Base-by-base conservation (phyloP, 37 sponge, comb jelly and placozoan genomes). In the Cliona cf. orientalis region DNA sequence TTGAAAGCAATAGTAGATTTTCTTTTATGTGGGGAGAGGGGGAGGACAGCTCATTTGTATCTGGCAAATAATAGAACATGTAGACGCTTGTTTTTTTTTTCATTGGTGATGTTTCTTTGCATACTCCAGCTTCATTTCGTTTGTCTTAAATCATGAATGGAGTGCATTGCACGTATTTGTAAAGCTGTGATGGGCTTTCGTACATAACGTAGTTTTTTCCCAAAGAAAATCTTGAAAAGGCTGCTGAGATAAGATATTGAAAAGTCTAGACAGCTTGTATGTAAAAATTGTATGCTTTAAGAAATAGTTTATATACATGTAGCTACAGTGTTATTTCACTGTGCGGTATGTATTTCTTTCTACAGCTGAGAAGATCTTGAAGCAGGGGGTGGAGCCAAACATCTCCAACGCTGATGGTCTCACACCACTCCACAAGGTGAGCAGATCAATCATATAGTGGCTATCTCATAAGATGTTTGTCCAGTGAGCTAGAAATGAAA, bases 361-460 rank as follows among this genome's bases (percentile, higher is more conserved):
- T 66, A 1, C 71, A 93, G 98, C 84, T 22, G 46, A 71, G 25
- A 82, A 91, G 45, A 73, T 92, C 2, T 61, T 97, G 42, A 58
- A 83, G 32, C 59, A 26, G 9, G 95, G 92, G 2, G 78, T 81
- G 2, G 76, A 86, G 33, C 83, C 91, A 12, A 91, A 92, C 76
- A 75, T 84, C 36, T 68, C 78, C 32, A 94, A 97, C 80, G 94
- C 91, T 34, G 98, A 97, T 74, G 98, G 98, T 5, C 80, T 94
- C 44, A 84, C 95, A 4, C 93, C 91, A 2, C 84, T 97, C 0
- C 98, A 97, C 76, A 91, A 88, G 78, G 98, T 91, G 32, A 66
- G 81, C 29, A 78, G n/a, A n/a, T n/a, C n/a, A n/a, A n/a, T n/a
- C n/a, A n/a, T n/a, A n/a, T n/a, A n/a, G n/a, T n/a, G n/a, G n/a